These are phyloP conservation scores for Parochlus steinenii DNA, from an alignment of 2,888 invertebrate genomes.

Conservation along the genomic window DNA sequence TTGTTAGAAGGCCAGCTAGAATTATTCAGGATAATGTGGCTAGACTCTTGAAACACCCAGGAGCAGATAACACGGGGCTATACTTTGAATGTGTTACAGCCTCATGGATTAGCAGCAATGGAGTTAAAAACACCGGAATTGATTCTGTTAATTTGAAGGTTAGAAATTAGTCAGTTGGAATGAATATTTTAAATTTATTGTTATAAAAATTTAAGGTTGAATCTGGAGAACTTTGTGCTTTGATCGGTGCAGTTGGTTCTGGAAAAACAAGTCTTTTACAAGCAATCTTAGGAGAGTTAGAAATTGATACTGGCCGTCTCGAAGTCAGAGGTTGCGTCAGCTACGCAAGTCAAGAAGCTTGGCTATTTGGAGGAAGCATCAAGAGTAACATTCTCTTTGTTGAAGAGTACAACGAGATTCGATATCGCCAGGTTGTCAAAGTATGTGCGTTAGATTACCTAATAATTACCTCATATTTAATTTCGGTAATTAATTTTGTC, in stretches of 20 bases:
- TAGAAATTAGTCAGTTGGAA: no score
- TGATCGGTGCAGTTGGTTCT: constrained; percentile 58
- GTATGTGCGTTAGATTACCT: no score
- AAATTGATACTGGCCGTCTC: constrained; percentile 39
- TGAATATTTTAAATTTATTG: no score
- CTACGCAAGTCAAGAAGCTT: constrained; percentile 71
- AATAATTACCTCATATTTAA: no score
- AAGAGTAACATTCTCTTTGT: constrained; percentile 90
- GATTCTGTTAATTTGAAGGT: constrained; percentile 12
- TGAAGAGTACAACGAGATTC: constrained; percentile 40
- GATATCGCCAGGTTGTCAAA: constrained; percentile 33
- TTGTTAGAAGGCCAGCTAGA: no score
- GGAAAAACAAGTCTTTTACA: constrained; percentile 59
- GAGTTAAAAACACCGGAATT: constrained; percentile 9
- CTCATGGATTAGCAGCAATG: constrained; percentile 8
- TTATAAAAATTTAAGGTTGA: no score
- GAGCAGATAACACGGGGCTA: no score
- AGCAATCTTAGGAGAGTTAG: constrained; percentile 55
- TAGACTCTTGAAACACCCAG: no score
- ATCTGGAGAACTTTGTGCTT: constrained; percentile 20
- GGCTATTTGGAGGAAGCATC: constrained; percentile 65
- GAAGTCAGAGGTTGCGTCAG: constrained; percentile 45
- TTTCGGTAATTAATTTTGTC: no score
- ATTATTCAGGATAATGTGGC: no score
- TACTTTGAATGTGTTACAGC: constrained; percentile 12